Conservation (phyloP, 2,113 vertebrate genomes). For the Notothenia rossii region DNA sequence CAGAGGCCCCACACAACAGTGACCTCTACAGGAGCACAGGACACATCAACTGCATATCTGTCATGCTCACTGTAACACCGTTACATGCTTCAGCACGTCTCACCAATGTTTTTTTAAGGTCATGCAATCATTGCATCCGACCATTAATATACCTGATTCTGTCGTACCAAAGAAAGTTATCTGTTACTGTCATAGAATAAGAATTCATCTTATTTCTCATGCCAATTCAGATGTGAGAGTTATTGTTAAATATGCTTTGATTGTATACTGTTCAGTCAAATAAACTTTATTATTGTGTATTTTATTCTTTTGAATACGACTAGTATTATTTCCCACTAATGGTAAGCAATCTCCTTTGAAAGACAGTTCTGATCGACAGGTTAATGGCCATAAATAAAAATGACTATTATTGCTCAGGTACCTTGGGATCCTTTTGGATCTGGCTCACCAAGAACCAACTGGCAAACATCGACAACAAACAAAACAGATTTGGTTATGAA, state of each 20-base stretch:
- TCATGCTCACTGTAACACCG: slow-evolving; percentile 3
- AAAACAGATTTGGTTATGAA: background rate
- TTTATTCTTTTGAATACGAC: too few relatives aligned
- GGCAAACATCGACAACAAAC: too few relatives aligned
- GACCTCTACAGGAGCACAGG: slow-evolving; percentile 84
- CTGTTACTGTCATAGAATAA: background rate
- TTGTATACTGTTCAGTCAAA: too few relatives aligned
- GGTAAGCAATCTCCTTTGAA: too few relatives aligned
- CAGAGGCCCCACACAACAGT: slow-evolving; percentile 80
- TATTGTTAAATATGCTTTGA: background rate
- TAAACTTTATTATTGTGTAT: too few relatives aligned
- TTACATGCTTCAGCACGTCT: background rate
- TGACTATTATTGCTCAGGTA: background rate
- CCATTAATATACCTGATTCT: background rate
- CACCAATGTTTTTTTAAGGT: background rate
- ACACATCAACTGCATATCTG: slow-evolving; percentile 33
- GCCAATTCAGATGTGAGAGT: background rate
- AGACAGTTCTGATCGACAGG: too few relatives aligned
- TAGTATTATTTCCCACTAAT: too few relatives aligned
- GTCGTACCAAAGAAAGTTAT: background rate
- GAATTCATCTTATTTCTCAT: background rate
- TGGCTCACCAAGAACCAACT: background rate
- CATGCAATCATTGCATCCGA: background rate
- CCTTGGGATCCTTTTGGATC: background rate
- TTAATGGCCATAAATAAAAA: background rate